Evolutionary conservation across 2,797 vertebrate genomes (phyloP).

Genomic region (Acanthornis magna): DNA sequence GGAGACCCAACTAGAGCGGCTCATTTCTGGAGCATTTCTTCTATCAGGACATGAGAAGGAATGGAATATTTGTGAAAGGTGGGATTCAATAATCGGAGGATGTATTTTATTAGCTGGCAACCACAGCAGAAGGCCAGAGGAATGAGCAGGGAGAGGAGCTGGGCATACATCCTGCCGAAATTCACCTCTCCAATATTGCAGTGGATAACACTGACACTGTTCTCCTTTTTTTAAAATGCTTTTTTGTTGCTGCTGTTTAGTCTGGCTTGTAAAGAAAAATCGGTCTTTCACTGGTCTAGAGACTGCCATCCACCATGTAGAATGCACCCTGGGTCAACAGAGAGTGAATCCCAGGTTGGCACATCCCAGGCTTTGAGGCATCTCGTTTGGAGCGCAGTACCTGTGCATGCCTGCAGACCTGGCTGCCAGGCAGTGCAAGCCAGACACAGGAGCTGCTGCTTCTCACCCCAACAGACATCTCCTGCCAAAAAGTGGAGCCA

Average conservation of each 20-base stretch:
- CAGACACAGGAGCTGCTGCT: background rate
- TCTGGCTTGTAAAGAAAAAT: background rate
- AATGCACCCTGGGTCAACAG: background rate
- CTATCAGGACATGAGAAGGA: background rate
- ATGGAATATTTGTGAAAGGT: background rate
- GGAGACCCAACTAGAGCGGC: background rate
- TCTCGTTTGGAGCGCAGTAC: background rate
- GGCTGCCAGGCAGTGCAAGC: background rate
- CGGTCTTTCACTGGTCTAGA: background rate
- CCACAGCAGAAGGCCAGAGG: background rate
- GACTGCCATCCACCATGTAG: background rate
- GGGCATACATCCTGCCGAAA: background rate
- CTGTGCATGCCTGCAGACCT: background rate
- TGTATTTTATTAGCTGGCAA: background rate
- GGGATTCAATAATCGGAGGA: background rate
- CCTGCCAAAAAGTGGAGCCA: background rate
- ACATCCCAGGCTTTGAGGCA: background rate
- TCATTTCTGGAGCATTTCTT: background rate
- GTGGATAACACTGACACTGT: rapidly evolving
- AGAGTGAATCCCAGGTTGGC: background rate
- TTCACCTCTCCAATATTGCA: background rate
- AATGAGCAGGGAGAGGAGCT: background rate
- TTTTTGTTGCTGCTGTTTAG: background rate
- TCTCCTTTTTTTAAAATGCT: background rate
- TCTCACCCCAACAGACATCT: background rate